phyloP scores from a whole-genome alignment of 2,888 invertebrate species.

The Apamea monoglypha region DNA sequence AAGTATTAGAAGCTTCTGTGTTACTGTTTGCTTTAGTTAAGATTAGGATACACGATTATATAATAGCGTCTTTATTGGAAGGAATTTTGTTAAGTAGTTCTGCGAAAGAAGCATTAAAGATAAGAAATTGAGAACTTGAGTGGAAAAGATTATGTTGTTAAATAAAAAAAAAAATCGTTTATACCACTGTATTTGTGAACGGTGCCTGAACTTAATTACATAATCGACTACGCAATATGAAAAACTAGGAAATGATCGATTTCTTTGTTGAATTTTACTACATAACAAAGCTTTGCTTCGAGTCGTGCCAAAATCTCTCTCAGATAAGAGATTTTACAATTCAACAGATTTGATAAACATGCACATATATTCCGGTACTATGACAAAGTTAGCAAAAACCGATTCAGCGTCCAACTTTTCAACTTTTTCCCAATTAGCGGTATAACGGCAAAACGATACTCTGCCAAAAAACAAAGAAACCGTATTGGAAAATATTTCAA shows the following conservation, averaged over 20 bases:
- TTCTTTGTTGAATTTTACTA: not conserved
- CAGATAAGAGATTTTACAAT: not conserved
- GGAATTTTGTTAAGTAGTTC: conserved; percentile 23
- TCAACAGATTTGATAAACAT: conserved; percentile 14
- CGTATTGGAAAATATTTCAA: conserved; percentile 30
- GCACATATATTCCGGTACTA: conserved; percentile 14
- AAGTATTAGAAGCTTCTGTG: conserved; percentile 31
- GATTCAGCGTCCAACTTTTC: conserved; percentile 26
- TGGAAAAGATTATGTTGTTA: not conserved
- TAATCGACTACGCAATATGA: not conserved
- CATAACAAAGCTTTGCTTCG: not conserved
- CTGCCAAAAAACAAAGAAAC: conserved; percentile 38
- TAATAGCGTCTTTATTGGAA: conserved; percentile 7
- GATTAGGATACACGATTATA: conserved; percentile 38
- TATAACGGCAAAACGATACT: conserved; percentile 2
- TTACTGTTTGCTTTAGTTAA: conserved; percentile 6
- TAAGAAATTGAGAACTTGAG: conserved; percentile 8
- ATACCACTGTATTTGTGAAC: not conserved
- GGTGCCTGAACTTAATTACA: not conserved
- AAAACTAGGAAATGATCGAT: not conserved
- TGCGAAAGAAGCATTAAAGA: conserved; percentile 2
- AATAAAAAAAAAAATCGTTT: too few species aligned
- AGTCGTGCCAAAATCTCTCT: not conserved
- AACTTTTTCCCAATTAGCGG: conserved; percentile 45
- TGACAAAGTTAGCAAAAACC: conserved; percentile 18